Percentiles rank a stretch among this genome's conserved stretches.
Conservation (phyloP, 2,113 vertebrate species). For the Leptobrachium leishanense region DNA sequence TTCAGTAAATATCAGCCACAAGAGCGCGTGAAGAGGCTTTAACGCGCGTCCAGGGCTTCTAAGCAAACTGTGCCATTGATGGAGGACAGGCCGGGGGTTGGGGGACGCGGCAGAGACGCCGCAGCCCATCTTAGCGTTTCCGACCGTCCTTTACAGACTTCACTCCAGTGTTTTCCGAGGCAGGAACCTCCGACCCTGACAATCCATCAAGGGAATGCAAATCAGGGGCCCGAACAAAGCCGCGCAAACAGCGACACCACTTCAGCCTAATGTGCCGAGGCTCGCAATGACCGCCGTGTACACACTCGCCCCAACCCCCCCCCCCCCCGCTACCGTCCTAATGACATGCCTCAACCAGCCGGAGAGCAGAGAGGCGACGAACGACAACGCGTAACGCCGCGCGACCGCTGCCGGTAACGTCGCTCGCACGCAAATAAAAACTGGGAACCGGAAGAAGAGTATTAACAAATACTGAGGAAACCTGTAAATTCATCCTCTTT, state of each 20-base stretch:
- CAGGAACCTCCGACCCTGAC: conserved; percentile 77
- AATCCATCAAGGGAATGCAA: conserved; percentile 80
- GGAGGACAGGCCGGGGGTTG: conserved; percentile 62
- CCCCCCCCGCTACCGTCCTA: conserved; percentile 67
- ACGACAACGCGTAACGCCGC: no score
- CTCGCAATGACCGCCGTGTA: conserved; percentile 73
- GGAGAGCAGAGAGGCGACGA: conserved; percentile 58
- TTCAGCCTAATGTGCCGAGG: conserved; percentile 69
- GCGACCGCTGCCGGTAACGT: no score
- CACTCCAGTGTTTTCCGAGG: conserved; percentile 78
- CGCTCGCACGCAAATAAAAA: no score
- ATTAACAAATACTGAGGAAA: no score
- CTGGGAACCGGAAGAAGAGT: no score
- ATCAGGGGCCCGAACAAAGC: conserved; percentile 74
- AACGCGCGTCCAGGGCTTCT: conserved; percentile 63
- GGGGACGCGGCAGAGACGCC: conserved; percentile 66
- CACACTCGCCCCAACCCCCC: conserved; percentile 70
- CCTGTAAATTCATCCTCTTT: no score
- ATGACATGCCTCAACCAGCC: conserved; percentile 66
- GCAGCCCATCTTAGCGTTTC: conserved; percentile 68
- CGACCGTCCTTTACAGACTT: conserved; percentile 73
- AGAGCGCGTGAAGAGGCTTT: conserved; percentile 58
- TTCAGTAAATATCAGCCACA: conserved; percentile 50
- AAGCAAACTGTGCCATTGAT: conserved; percentile 76
- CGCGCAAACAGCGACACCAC: conserved; percentile 75